These are phyloP conservation scores for Drosophila robusta DNA, from an alignment of 2,888 invertebrate species.

Conservation along the genomic window DNA sequence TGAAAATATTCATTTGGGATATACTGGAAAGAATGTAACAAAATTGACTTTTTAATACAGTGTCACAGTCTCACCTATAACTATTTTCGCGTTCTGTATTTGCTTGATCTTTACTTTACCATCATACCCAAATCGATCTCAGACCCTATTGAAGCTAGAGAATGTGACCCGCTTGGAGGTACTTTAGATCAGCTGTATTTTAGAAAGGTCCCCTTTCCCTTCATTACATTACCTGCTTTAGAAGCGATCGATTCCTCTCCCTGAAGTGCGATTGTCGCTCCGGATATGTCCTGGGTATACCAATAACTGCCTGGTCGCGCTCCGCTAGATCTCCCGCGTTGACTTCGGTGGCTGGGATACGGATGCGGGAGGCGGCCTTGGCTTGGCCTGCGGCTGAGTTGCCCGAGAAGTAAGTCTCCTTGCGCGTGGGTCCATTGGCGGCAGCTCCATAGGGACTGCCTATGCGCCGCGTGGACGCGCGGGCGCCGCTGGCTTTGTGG, in stretches of 20 bases:
- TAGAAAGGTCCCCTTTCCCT: no score
- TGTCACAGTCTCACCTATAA: no score
- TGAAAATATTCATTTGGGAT: conserved; percentile 45
- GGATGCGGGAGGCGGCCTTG: conserved; percentile 20
- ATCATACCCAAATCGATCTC: no score
- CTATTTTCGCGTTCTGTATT: no score
- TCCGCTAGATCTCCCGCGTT: conserved; percentile 29
- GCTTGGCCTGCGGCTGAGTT: conserved; percentile 15
- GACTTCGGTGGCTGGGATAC: conserved; percentile 34
- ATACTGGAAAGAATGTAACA: conserved; percentile 27
- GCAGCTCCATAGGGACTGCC: conserved; percentile 24
- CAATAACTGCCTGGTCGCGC: conserved; percentile 43
- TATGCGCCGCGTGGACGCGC: conserved; percentile 46
- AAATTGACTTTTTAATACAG: no score
- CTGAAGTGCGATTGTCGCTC: conserved; percentile 81
- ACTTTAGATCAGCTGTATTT: no score
- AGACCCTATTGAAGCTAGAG: no score
- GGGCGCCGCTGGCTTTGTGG: conserved; percentile 6
- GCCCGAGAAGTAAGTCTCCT: conserved; percentile 39
- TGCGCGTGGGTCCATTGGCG: conserved; percentile 13
- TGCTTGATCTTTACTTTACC: no score
- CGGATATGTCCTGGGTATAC: conserved; percentile 70
- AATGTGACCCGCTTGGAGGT: no score
- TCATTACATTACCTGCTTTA: conserved; percentile 80
- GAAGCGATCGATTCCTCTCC: conserved; percentile 82